Evolutionary conservation across 2,113 vertebrate genomes (phyloP).

Genomic region (Anolis carolinensis): DNA sequence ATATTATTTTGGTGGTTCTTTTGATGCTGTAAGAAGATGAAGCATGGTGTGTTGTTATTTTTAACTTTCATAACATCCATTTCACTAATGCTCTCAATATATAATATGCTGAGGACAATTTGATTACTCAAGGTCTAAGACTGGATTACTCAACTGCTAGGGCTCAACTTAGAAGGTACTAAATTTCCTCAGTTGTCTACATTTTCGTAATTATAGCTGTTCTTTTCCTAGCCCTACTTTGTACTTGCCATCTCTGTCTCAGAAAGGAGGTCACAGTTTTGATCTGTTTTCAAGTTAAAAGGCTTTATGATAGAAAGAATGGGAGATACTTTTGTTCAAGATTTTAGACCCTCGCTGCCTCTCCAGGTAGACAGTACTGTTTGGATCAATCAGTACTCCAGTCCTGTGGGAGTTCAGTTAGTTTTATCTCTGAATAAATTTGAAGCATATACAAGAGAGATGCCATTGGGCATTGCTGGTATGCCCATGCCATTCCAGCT

Average conservation of each 20-base stretch:
- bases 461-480: too few relatives aligned
- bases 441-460: too few relatives aligned
- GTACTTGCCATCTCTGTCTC: slow-evolving; percentile 26
- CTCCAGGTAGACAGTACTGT: not conserved
- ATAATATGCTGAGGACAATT: slow-evolving; percentile 31
- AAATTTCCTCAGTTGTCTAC: not conserved
- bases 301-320: not conserved
- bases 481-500: too few relatives aligned
- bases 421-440: too few relatives aligned
- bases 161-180: not conserved
- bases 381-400: not conserved
- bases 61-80: slow-evolving; percentile 45
- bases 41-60: slow-evolving; percentile 28
- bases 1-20: slow-evolving; percentile 22
- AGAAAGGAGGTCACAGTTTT: not conserved
- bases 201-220: slow-evolving; percentile 39
- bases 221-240: not conserved
- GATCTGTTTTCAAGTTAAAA: not conserved
- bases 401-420: too few relatives aligned
- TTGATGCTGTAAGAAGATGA: slow-evolving; percentile 48
- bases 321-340: not conserved
- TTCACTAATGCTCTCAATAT: slow-evolving; percentile 35
- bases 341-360: not conserved
- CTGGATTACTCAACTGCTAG: slow-evolving; percentile 3
- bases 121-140: not conserved